These are phyloP conservation scores for Hemicrepidius hirtus DNA, from an alignment of 2,888 invertebrate genomes.

Conservation along the genomic window DNA sequence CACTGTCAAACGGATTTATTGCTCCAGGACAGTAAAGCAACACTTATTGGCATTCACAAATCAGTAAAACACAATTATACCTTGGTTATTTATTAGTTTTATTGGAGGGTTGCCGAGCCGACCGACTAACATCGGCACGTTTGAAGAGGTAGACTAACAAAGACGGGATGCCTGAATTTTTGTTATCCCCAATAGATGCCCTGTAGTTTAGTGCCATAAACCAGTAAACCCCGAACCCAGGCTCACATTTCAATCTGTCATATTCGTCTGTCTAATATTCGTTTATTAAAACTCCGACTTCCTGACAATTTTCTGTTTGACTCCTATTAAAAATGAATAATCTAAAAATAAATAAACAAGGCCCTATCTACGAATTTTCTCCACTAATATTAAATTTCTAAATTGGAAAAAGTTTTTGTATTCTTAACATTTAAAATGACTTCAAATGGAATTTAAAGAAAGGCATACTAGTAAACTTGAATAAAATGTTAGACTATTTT, in stretches of 20 bases:
- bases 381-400: too few species aligned
- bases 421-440: too few species aligned
- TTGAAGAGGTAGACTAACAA: conserved; percentile 65
- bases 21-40: conserved; percentile 60
- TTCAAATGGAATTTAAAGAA: too few species aligned
- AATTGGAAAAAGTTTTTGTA: too few species aligned
- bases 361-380: too few species aligned
- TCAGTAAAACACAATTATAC: conserved; percentile 67
- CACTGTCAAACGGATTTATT: conserved; percentile 65
- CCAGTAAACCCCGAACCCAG: conserved; percentile 36
- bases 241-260: conserved; percentile 33
- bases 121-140: conserved; percentile 59
- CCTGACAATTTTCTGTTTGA: background rate
- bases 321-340: too few species aligned
- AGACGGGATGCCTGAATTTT: conserved; percentile 57
- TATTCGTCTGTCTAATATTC: background rate
- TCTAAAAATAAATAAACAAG: too few species aligned
- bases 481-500: too few species aligned
- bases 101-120: conserved; percentile 60
- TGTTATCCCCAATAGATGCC: conserved; percentile 47
- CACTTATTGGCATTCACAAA: conserved; percentile 65
- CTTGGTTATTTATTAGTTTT: conserved; percentile 64
- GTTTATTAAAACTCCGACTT: background rate
- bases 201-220: conserved; percentile 46
- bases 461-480: too few species aligned